Evolutionary conservation across 2,888 invertebrate species (phyloP).

Genomic region (Amiota minor): DNA sequence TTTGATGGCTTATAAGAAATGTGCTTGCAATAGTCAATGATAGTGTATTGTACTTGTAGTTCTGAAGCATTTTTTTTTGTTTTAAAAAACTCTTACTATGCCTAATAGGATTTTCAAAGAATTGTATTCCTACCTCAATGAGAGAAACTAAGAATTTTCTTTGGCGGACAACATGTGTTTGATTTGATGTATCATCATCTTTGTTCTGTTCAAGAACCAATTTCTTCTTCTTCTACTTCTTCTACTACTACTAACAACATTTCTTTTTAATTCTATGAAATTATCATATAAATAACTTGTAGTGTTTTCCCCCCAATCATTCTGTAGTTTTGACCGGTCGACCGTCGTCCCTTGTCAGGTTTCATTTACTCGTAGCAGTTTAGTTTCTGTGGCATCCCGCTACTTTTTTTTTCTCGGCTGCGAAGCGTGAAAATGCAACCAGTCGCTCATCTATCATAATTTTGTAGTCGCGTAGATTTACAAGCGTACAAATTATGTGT

Average conservation of each 20-base stretch:
- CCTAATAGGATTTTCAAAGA: constrained; percentile 57
- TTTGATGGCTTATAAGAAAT: constrained; percentile 55
- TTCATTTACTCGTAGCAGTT: neutral
- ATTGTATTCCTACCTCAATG: constrained; percentile 14
- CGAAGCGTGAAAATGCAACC: constrained; percentile 60
- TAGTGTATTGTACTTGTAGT: constrained; percentile 25
- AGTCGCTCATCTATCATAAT: constrained; percentile 63
- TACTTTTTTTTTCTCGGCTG: constrained; percentile 17
- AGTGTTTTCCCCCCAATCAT: neutral
- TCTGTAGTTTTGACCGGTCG: constrained; percentile 29
- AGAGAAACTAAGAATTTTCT: neutral
- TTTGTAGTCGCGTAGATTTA: constrained; percentile 64
- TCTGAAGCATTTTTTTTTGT: neutral
- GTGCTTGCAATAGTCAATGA: constrained; percentile 57
- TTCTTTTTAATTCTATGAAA: neutral
- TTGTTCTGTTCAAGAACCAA: neutral
- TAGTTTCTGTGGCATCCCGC: constrained; percentile 14
- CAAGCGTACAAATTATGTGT: constrained; percentile 63
- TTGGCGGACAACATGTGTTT: constrained; percentile 46
- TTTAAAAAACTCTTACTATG: constrained; percentile 30
- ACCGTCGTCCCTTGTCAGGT: constrained; percentile 20
- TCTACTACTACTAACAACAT: neutral
- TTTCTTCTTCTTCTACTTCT: neutral
- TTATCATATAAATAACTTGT: constrained; percentile 2
- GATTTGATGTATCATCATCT: constrained; percentile 37